Percentiles rank a stretch among this genome's conserved stretches.
Evolutionary conservation across 2,113 vertebrate genomes (phyloP).

Genomic region (Microtus oregoni): DNA sequence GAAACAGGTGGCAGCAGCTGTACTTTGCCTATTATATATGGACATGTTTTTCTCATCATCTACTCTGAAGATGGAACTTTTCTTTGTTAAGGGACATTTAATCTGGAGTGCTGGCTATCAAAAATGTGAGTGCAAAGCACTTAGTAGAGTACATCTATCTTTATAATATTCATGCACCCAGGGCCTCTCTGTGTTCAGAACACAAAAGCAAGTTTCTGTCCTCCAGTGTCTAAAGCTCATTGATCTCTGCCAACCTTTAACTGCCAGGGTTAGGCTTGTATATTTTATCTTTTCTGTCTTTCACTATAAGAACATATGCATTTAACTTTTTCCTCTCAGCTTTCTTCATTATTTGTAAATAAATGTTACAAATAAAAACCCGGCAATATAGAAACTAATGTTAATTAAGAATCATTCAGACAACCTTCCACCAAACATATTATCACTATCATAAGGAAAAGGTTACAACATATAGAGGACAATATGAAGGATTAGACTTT

Average conservation of each 20-base stretch:
- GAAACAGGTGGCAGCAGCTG: not conserved
- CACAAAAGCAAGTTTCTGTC: not conserved
- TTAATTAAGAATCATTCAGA: conserved; percentile 23
- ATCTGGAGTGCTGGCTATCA: not conserved
- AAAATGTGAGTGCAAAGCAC: not conserved
- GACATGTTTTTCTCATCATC: not conserved
- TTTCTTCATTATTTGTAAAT: not conserved
- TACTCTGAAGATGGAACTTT: not conserved
- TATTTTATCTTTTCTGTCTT: not conserved
- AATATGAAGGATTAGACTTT: not conserved
- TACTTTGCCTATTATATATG: not conserved
- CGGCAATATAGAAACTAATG: not conserved
- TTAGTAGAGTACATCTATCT: not conserved
- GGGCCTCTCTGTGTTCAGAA: not conserved
- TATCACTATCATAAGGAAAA: not conserved
- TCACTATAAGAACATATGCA: not conserved
- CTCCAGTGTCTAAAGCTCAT: not conserved
- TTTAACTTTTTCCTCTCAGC: not conserved
- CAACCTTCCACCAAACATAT: not conserved
- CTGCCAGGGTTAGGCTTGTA: not conserved
- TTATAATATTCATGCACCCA: not conserved
- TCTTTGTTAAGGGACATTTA: not conserved
- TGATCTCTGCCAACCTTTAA: not conserved
- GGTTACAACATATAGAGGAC: not conserved
- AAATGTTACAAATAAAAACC: not conserved